A percentile compares a stretch with the other conserved stretches of the same genome.
Evolutionary conservation across 2,113 vertebrate species (phyloP).

Genomic region (Theristicus caerulescens): DNA sequence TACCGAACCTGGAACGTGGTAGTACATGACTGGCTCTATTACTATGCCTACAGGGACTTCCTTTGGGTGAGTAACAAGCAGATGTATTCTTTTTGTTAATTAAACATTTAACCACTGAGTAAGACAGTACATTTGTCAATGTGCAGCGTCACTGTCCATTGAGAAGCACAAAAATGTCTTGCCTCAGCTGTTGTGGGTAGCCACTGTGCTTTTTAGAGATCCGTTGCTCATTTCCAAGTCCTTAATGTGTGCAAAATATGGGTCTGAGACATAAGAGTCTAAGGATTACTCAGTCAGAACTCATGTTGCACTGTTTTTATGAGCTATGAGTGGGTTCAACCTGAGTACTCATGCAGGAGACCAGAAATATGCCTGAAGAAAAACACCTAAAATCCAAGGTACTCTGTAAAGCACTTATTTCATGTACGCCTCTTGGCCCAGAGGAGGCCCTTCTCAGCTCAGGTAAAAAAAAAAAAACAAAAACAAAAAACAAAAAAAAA

Average conservation of each 20-base stretch:
- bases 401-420: not conserved
- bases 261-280: not conserved
- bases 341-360: not conserved
- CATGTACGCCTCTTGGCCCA: not conserved
- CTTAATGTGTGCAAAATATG: not conserved
- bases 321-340: not conserved
- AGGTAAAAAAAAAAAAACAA: not conserved
- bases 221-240: not conserved
- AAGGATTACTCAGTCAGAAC: not conserved
- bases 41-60: constrained; percentile 84
- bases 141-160: not conserved
- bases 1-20: constrained; percentile 86
- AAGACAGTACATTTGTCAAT: not conserved
- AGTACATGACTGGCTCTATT: constrained; percentile 87
- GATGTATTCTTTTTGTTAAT: not conserved
- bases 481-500: not conserved
- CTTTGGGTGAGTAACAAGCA: constrained; percentile 76
- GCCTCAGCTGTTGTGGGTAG: not conserved
- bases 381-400: not conserved
- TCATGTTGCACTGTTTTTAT: not conserved
- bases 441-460: not conserved
- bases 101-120: not conserved
- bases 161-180: not conserved
- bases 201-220: not conserved
- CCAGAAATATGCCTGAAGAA: not conserved